Conservation (phyloP, 2,113 vertebrate species). For the Potamarius usumacintae region DNA sequence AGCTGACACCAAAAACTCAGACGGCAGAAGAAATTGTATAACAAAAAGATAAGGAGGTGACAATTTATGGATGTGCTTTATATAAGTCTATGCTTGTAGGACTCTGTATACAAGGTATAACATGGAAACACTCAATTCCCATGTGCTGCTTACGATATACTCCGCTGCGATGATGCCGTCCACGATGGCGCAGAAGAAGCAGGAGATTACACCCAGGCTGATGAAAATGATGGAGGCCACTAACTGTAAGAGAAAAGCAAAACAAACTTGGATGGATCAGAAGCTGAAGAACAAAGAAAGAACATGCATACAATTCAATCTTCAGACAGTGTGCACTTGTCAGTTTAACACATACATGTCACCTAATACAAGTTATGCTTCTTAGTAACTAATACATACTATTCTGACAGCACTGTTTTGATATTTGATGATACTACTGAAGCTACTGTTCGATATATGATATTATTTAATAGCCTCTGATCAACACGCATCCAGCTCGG, state of each 20-base stretch:
- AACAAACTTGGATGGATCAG: neutral
- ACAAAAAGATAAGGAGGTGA: neutral
- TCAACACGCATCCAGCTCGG: too few species aligned
- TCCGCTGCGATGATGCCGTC: conserved; percentile 89
- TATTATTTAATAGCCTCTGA: too few species aligned
- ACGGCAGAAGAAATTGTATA: neutral
- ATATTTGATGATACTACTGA: too few species aligned
- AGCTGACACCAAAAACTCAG: neutral
- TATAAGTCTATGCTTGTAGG: neutral
- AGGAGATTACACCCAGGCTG: conserved; percentile 87
- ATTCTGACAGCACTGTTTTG: too few species aligned
- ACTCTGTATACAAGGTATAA: neutral
- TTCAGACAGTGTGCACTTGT: neutral
- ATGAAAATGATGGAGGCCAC: conserved; percentile 90
- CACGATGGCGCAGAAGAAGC: conserved; percentile 89
- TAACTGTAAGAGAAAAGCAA: conserved; percentile 55
- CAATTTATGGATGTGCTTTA: neutral
- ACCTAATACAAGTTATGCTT: too few species aligned
- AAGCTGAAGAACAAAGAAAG: neutral
- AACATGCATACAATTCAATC: neutral
- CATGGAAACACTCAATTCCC: neutral
- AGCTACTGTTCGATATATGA: too few species aligned
- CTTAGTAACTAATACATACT: too few species aligned
- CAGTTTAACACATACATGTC: too few species aligned
- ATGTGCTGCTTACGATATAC: conserved; percentile 83